Percentiles rank a stretch among this genome's conserved stretches.
Evolutionary conservation across 2,888 invertebrate genomes (phyloP).

Genomic region (Sinohyriopsis cumingii): DNA sequence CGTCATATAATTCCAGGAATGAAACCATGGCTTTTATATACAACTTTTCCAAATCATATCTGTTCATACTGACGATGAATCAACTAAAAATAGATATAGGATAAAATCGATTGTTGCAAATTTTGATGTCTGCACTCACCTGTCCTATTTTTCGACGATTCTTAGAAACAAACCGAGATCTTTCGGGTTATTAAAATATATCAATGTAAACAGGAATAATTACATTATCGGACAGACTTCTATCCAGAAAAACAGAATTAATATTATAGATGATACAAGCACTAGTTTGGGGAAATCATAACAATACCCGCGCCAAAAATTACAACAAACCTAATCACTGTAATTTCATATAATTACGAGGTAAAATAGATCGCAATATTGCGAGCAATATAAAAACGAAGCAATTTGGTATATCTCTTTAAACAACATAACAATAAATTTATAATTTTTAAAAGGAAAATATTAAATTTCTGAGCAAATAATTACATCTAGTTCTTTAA

Average conservation of each 20-base stretch:
- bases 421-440: not conserved
- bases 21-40: too few relatives aligned
- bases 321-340: constrained; percentile 56
- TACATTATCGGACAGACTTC: constrained; percentile 11
- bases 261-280: too few relatives aligned
- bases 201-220: constrained; percentile 18
- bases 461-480: not conserved
- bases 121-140: constrained; percentile 24
- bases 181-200: constrained; percentile 7
- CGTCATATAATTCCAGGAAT: too few relatives aligned
- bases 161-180: constrained; percentile 2
- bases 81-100: constrained; percentile 2
- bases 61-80: too few relatives aligned
- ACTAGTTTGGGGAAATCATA: constrained; percentile 36
- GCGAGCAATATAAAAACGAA: too few relatives aligned
- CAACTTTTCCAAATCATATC: too few relatives aligned
- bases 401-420: too few relatives aligned
- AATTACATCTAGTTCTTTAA: not conserved
- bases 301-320: constrained; percentile 67
- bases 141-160: constrained; percentile 29
- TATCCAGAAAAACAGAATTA: too few relatives aligned
- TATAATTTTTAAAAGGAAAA: not conserved
- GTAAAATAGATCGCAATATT: constrained; percentile 6
- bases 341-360: constrained; percentile 23
- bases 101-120: constrained; percentile 24